Base-by-base conservation (phyloP, 2,113 vertebrate genomes). In the Entelurus aequoreus region DNA sequence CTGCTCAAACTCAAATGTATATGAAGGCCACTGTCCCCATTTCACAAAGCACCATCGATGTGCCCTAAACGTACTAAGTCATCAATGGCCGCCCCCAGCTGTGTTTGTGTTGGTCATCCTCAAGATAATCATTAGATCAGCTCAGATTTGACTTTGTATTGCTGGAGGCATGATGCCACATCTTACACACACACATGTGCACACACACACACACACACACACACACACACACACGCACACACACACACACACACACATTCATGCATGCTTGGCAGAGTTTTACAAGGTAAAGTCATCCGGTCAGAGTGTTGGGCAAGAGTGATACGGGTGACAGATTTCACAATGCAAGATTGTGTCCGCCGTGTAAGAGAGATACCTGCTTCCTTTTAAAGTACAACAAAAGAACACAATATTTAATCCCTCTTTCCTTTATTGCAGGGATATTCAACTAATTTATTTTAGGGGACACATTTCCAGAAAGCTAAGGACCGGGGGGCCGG, bases 271-370 rank as follows among this genome's bases (percentile, higher is more conserved):
- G 74, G 62, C 68, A 75, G 42, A 60, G 59, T 68, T 51, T 59
- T 65, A 38, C 50, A 54, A 67, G 65, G 48, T 72, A 66, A 73
- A 74, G 69, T 13, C 56, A 75, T 72, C 76, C 63, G 63, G 75
- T 79, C 80, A 66, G 65, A 53, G 50, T 57, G 54, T 76, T 79
- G 72, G 66, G 65, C 47, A 82, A 75, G 64, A 76, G 65, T 64
- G 62, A 72, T 70, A 62, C 52, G 49, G 56, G 53, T 67, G 42
- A 53, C 48, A 48, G n/a, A 74, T 85, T 87, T 83, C 70, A 66
- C 65, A 80, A 76, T 62, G 14, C 9, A 1, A 66, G 35, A 76
- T 52, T 21, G 70, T 62, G 16, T 52, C 21, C 72, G 56, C 21
- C 72, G 56, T 84, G 62, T 64, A 19, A 62, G 52, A 35, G 15